These are phyloP conservation scores for Cephalopachus bancanus DNA, from an alignment of 2,797 vertebrate genomes.

Conservation along the genomic window DNA sequence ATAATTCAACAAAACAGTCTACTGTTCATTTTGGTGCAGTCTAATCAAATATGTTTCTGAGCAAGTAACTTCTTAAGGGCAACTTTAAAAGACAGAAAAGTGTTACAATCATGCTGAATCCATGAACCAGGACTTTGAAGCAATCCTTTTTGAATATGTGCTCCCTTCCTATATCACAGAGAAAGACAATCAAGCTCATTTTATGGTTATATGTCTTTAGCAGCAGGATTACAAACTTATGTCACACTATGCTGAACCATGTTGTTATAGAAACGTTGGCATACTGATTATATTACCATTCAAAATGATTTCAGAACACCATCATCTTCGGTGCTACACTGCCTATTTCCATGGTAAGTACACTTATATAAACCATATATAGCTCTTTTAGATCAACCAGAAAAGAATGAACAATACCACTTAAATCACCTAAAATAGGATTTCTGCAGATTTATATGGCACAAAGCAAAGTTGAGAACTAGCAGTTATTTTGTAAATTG, in stretches of 20 bases:
- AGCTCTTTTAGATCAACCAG: slow-evolving; percentile 65
- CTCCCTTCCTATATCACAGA: neutral
- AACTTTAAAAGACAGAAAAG: slow-evolving; percentile 37
- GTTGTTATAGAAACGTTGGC: slow-evolving; percentile 60
- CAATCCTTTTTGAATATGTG: neutral
- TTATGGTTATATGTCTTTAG: slow-evolving; percentile 22
- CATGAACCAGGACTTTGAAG: neutral
- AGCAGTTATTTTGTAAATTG: slow-evolving; percentile 74
- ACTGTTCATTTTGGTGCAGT: neutral
- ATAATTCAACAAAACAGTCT: neutral
- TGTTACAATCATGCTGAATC: neutral
- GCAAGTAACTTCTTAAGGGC: neutral
- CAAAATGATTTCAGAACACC: slow-evolving; percentile 21
- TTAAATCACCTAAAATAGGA: slow-evolving; percentile 74
- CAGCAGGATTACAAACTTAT: neutral
- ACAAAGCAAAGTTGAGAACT: slow-evolving; percentile 61
- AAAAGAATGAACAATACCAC: slow-evolving; percentile 65
- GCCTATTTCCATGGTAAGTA: slow-evolving; percentile 60
- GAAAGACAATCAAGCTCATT: slow-evolving; percentile 24
- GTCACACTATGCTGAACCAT: neutral
- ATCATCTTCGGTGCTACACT: neutral
- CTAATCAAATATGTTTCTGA: slow-evolving; percentile 4
- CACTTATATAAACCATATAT: slow-evolving; percentile 56
- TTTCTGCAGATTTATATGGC: slow-evolving; percentile 64
- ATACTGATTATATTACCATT: slow-evolving; percentile 59